Base-by-base conservation (phyloP, 1,140 invertebrate genomes). In the Rhagoletis pomonella region DNA sequence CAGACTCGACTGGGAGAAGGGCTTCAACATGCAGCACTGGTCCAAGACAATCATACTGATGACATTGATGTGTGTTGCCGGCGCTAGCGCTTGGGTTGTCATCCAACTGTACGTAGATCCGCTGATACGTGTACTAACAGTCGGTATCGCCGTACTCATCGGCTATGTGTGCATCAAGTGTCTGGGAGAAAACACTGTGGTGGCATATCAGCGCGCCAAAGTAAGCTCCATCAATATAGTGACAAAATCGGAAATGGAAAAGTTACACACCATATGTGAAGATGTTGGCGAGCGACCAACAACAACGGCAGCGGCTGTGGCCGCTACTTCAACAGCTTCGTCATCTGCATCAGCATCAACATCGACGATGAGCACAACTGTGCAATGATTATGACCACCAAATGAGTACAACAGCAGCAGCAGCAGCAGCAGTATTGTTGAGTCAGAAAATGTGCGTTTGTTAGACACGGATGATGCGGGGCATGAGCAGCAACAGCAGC, bases 171-270 rank as follows among this genome's bases (percentile, higher is more conserved):
- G 97, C 86, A 95, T 97, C 89, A 97, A 93, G 93, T 97, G 97
- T 92, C 94, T 98, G 64, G 97, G 97, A 85, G 95, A 97, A 90
- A 97, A 97, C 91, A 97, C 97, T 1, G 95, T 97, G 10, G 95
- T 96, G 64, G 97, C 97, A 12, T 98, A 97, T 93, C 97, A 98
- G 90, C 95, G 97, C 58, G 97, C 97, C 87, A 97, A 97, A 93
- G 97, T 98, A 14, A 97, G 97, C 9, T 96, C 97, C 1, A 94
- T 98, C n/a, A 96, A 96, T 89, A 98, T 98, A 89, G 94, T 97
- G 29, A 94, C 91, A 65, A 93, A 89, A 77, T 90, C 90, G 2
- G 91, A 92, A 73, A 92, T 92, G 90, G 91, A 92, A 77, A 93
- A 93, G 84, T 88, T 93, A 55, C 91, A 93, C 60, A 93, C 92